Evolutionary conservation across 1,140 invertebrate species (phyloP).

Genomic region (Platyscapa corneri): DNA sequence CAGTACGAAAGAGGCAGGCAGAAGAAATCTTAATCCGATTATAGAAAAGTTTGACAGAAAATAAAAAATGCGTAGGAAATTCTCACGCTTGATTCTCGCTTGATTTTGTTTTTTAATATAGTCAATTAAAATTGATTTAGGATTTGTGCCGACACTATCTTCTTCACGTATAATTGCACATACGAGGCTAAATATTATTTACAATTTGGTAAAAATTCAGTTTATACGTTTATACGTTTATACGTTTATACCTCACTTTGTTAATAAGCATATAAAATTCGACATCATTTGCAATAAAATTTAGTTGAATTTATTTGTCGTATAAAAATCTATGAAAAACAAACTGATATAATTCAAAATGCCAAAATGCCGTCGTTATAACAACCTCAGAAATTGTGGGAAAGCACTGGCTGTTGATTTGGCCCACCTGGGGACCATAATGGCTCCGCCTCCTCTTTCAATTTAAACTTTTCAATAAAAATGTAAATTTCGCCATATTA

Average conservation of each 20-base stretch:
- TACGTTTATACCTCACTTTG: slow-evolving; percentile 12
- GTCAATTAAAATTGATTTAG: slow-evolving; percentile 37
- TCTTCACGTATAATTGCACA: background rate
- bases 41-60: slow-evolving; percentile 5
- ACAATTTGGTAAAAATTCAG: background rate
- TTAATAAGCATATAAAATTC: slow-evolving; percentile 34
- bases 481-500: slow-evolving; percentile 51
- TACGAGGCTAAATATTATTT: slow-evolving; percentile 2
- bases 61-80: slow-evolving; percentile 4
- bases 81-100: background rate
- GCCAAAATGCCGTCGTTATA: slow-evolving; percentile 27
- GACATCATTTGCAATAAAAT: slow-evolving; percentile 31
- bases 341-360: slow-evolving; percentile 48
- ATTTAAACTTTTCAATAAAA: slow-evolving; percentile 53
- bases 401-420: slow-evolving; percentile 36
- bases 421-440: slow-evolving; percentile 41
- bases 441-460: slow-evolving; percentile 38
- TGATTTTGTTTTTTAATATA: background rate
- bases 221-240: no score
- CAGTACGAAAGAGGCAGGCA: background rate
- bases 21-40: background rate
- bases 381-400: slow-evolving; percentile 34
- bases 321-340: slow-evolving; percentile 42
- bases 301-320: slow-evolving; percentile 30
- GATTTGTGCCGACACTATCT: background rate